These are phyloP conservation scores for Euphonia xanthogaster DNA, from an alignment of 2,797 vertebrate species.

Conservation along the genomic window DNA sequence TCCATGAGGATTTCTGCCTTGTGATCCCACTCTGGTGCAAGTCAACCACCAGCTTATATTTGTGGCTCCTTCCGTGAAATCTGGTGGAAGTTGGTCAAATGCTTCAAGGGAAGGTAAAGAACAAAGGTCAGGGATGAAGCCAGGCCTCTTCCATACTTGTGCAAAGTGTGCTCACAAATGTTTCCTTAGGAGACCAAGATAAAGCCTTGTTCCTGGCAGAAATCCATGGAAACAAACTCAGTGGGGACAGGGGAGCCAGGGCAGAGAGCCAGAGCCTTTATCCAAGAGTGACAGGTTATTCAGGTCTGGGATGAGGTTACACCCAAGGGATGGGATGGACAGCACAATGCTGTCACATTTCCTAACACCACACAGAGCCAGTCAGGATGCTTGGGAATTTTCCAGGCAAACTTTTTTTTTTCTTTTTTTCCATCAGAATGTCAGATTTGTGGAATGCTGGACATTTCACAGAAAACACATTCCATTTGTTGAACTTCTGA, in stretches of 20 bases:
- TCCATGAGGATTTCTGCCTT: neutral
- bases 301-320: constrained; percentile 22
- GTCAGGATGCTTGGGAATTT: neutral
- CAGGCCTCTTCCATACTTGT: neutral
- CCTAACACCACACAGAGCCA: neutral
- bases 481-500: neutral
- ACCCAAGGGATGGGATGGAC: neutral
- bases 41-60: neutral
- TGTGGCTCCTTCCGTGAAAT: neutral
- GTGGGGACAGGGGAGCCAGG: neutral
- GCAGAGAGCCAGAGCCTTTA: neutral
- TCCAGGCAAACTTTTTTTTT: neutral
- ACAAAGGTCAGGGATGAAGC: neutral
- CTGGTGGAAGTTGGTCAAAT: neutral
- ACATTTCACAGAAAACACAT: neutral
- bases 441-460: neutral
- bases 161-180: neutral
- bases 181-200: neutral
- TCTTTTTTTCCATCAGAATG: neutral
- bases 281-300: constrained; percentile 34
- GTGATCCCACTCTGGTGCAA: neutral
- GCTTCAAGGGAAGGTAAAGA: neutral
- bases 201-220: neutral
- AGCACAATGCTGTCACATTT: neutral
- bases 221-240: neutral